phyloP scores from a whole-genome alignment of 2,888 invertebrate species.

The Rapana venosa region DNA sequence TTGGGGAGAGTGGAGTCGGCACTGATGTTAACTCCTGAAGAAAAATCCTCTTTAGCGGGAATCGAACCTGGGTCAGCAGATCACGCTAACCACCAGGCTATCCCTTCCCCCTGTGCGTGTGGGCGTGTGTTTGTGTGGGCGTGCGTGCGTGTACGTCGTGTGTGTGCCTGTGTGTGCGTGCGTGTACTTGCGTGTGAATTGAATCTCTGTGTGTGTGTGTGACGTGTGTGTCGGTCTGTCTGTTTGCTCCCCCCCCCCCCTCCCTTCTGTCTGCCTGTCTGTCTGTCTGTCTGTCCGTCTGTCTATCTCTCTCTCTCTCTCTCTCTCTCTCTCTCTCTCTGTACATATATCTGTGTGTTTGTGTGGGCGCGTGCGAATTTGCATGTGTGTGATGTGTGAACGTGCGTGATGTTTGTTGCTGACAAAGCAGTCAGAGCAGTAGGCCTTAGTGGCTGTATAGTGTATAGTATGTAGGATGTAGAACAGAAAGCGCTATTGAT shows the following conservation, averaged over 20 bases:
- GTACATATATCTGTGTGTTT: neutral
- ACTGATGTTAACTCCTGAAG: too few species aligned
- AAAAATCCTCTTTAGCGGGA: too few species aligned
- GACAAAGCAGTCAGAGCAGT: neutral
- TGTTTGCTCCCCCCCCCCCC: neutral
- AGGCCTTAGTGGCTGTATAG: neutral
- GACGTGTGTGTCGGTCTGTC: neutral
- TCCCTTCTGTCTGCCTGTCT: neutral
- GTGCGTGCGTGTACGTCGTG: too few species aligned
- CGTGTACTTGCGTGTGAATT: neutral
- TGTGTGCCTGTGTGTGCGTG: too few species aligned
- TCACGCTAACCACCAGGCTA: too few species aligned
- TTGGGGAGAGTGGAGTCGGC: too few species aligned
- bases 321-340: neutral
- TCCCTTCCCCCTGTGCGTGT: too few species aligned
- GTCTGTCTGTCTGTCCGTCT: neutral
- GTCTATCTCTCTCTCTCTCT: neutral
- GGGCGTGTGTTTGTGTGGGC: too few species aligned
- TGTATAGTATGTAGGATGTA: neutral
- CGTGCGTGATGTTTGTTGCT: neutral
- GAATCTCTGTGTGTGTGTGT: neutral
- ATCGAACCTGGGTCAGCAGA: too few species aligned
- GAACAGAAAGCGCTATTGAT: neutral
- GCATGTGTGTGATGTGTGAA: too few species aligned
- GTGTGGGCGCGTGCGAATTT: too few species aligned